A percentile compares a stretch with the other conserved stretches of the same genome.
Conservation (phyloP, 1,140 invertebrate species). For the Zaprionus capensis region DNA sequence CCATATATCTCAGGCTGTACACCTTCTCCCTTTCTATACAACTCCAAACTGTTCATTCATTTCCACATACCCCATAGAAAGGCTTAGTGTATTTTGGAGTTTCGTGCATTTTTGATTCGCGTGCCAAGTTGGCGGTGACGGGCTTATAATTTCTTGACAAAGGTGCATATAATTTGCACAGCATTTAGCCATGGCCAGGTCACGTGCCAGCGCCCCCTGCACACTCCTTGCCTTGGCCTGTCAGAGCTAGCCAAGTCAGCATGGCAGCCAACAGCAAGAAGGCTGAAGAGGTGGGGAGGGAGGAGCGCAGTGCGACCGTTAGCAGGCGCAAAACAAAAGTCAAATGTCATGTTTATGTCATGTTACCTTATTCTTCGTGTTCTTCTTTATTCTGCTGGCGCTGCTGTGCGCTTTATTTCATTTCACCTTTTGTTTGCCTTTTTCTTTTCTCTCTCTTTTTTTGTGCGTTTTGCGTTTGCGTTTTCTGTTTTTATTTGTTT, state of each 20-base stretch:
- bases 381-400: constrained; percentile 12
- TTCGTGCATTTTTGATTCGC: constrained; percentile 80
- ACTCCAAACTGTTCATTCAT: background rate
- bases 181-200: constrained; percentile 58
- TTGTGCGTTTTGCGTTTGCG: constrained; percentile 43
- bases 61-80: constrained; percentile 9
- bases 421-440: constrained; percentile 49
- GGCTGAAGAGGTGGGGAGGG: background rate
- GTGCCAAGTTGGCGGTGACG: constrained; percentile 60
- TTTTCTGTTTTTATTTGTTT: constrained; percentile 77
- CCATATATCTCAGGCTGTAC: background rate
- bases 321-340: constrained; percentile 61
- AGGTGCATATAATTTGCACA: constrained; percentile 79
- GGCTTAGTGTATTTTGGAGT: constrained; percentile 17
- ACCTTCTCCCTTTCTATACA: background rate
- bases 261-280: background rate
- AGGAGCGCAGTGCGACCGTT: constrained; percentile 10
- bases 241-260: constrained; percentile 38
- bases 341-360: constrained; percentile 83
- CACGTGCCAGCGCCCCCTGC: constrained; percentile 52
- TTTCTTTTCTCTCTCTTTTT: constrained; percentile 34
- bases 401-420: constrained; percentile 62
- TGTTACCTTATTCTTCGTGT: constrained; percentile 65
- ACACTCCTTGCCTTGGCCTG: background rate
- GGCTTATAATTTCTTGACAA: constrained; percentile 80